Evolutionary conservation across 2,113 vertebrate species (phyloP).

Genomic region (Thamnophis sirtalis): DNA sequence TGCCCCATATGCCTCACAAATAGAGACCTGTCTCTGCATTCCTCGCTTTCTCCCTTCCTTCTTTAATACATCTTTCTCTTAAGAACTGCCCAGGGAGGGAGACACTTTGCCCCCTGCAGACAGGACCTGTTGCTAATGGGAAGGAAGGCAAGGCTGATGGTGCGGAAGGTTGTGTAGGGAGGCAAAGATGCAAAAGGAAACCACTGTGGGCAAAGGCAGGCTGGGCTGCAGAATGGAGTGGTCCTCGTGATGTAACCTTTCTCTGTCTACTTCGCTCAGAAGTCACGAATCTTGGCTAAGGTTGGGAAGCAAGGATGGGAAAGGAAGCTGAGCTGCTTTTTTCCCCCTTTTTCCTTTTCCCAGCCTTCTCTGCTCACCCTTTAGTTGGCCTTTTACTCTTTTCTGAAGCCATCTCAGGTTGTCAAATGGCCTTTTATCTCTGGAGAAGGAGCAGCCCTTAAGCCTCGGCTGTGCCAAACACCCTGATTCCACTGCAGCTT

Average conservation of each 20-base stretch:
- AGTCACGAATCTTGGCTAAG: constrained; percentile 48
- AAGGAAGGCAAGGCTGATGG: not conserved
- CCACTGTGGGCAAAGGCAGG: constrained; percentile 29
- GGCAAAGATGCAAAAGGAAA: constrained; percentile 19
- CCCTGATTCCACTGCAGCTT: constrained; percentile 47
- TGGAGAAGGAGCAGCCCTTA: constrained; percentile 55
- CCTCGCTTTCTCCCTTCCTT: not conserved
- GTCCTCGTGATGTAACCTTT: constrained; percentile 56
- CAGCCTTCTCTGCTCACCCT: not conserved
- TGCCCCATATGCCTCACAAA: not conserved
- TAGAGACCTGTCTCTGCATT: not conserved
- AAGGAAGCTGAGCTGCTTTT: constrained; percentile 10
- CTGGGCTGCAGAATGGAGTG: constrained; percentile 39
- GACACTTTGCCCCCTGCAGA: constrained; percentile 5
- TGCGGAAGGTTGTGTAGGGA: not conserved
- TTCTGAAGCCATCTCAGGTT: constrained; percentile 31
- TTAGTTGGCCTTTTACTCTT: constrained; percentile 70
- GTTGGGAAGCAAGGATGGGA: constrained; percentile 24
- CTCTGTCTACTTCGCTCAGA: constrained; percentile 35
- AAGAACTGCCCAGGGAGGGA: constrained; percentile 2
- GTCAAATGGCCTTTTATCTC: constrained; percentile 69
- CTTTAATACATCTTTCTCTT: constrained; percentile 45
- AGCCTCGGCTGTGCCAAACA: constrained; percentile 41
- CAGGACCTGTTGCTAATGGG: constrained; percentile 16
- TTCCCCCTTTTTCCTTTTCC: constrained; percentile 51